These are phyloP conservation scores for Fulmarus glacialis DNA, from an alignment of 2,113 vertebrate genomes.

Conservation along the genomic window DNA sequence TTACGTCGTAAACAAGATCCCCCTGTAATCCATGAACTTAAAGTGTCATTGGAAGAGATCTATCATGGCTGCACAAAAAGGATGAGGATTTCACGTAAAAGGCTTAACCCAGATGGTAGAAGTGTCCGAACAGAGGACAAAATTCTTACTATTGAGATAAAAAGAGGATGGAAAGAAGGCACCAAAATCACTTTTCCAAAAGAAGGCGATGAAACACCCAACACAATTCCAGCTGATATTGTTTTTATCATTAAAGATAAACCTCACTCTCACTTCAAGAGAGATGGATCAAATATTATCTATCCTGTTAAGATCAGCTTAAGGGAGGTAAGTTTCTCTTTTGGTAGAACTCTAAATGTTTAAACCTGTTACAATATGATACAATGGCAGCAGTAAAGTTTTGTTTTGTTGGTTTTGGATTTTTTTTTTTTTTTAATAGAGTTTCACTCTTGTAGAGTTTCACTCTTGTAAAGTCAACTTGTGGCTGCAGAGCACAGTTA, in stretches of 20 bases:
- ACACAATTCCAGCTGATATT: conserved; percentile 94
- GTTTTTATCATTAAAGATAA: conserved; percentile 99
- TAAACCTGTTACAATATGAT: not conserved
- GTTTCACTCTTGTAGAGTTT: not conserved
- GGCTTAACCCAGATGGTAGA: conserved; percentile 92
- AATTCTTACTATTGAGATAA: conserved; percentile 97
- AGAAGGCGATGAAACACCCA: conserved; percentile 92
- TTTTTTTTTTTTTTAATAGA: not conserved
- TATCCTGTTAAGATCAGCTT: conserved; percentile 92
- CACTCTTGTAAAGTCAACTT: not conserved
- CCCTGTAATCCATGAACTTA: conserved; percentile 92
- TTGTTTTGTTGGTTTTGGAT: too few species aligned
- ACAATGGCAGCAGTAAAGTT: not conserved
- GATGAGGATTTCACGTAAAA: conserved; percentile 96
- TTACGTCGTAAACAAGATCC: conserved; percentile 93
- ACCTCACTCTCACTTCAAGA: conserved; percentile 91
- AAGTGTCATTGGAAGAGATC: conserved; percentile 94
- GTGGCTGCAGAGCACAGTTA: not conserved
- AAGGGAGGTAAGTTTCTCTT: conserved; percentile 85
- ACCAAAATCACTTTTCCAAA: conserved; percentile 98
- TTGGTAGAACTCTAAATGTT: not conserved
- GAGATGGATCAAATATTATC: conserved; percentile 95
- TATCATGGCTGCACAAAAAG: conserved; percentile 94
- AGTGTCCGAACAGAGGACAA: conserved; percentile 93
- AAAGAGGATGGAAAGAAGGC: conserved; percentile 97